A percentile compares a stretch with the other conserved stretches of the same genome.
phyloP scores from a whole-genome alignment of 1,140 invertebrate genomes.

The Cotesia vestalis region DNA sequence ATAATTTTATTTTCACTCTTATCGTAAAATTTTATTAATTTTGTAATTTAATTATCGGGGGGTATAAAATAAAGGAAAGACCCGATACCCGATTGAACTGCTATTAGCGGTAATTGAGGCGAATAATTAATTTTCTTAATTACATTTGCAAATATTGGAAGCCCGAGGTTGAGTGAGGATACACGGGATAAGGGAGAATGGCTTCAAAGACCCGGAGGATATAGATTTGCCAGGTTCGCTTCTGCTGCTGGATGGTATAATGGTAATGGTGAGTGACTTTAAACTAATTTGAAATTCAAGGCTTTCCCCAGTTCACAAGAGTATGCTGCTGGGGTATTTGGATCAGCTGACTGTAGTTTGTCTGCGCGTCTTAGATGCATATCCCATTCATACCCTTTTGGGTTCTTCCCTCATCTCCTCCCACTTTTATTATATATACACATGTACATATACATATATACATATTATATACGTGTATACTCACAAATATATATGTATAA shows the following conservation, averaged over 20 bases:
- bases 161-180: no score
- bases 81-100: no score
- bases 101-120: no score
- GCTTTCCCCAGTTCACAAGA: conserved; percentile 24
- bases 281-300: conserved; percentile 53
- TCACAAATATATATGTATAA: not conserved
- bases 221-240: not conserved
- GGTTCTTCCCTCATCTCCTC: not conserved
- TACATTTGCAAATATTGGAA: no score
- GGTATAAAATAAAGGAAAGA: no score
- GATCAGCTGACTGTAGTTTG: conserved; percentile 20
- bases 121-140: no score
- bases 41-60: no score
- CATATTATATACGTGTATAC: not conserved
- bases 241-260: conserved; percentile 43
- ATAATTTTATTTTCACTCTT: no score
- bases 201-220: not conserved
- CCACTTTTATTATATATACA: conserved; percentile 5
- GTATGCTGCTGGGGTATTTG: not conserved
- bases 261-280: conserved; percentile 25
- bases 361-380: conserved; percentile 10
- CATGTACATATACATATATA: no score
- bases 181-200: no score
- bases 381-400: conserved; percentile 20
- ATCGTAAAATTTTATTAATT: no score